Base-by-base conservation (phyloP, 2,113 vertebrate genomes). In the Leiothrix lutea region DNA sequence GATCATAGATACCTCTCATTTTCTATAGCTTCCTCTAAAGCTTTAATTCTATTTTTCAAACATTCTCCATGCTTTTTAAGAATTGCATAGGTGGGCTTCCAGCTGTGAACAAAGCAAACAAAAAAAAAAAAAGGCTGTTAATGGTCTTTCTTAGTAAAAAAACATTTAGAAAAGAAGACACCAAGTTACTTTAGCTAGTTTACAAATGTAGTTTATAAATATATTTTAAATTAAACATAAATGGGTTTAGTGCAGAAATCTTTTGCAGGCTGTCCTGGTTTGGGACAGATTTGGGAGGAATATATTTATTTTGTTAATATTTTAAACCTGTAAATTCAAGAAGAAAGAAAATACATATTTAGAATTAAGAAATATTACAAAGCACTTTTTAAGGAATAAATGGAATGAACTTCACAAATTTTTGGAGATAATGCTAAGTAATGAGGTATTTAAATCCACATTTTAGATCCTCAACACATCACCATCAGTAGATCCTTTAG, bases 61-160 rank as follows among this genome's bases (percentile, higher is more conserved):
- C 96, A 97, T 67, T 97, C 92, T 98, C 98, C 98, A 88, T 98
- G 98, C 62, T 97, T 97, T 93, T 61, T 94, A 84, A 98, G 97
- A 95, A 98, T 77, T 90, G 74, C 83, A 91, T 83, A 97, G 6
- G 97, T 97, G 84, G 97, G 95, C 73, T 97, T 98, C 98, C 98
- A 98, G 57, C 98, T 98, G 88, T 45, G 53, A n/a, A 70, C 85
- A 90, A 97, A 97, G 42, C 64, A 31, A 29, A 14, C 21, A 57
- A 88, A 89, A 89, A 57, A 15, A 57, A 15, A 6, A 15, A 3
- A 88, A 45, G 5, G 9, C 36, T 28, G n/a, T 87, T 88, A 84
- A 61, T 56, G 24, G 40, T 58, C 23, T 75, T 82, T 89, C 57
- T 69, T 36, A 92, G 65, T 66, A 48, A 48, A 33, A 62, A 80